phyloP scores from a whole-genome alignment of 1,140 invertebrate species.

The Oedothorax gibbosus region DNA sequence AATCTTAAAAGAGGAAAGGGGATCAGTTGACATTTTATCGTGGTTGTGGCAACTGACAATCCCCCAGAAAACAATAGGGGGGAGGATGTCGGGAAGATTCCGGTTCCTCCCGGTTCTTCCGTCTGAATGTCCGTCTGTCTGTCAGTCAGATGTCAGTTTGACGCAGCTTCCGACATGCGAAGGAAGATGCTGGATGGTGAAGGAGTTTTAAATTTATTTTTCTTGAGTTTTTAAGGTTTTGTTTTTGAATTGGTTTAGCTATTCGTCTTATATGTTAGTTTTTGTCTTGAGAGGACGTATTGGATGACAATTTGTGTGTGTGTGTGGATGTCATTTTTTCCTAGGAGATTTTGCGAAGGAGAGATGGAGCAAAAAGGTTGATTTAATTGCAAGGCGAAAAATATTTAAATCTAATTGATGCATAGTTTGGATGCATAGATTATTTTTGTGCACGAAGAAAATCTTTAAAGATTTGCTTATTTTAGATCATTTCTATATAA shows the following conservation, averaged over 20 bases:
- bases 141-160: slow-evolving; percentile 40
- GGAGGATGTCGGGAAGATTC: slow-evolving; percentile 5
- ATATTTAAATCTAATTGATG: too few relatives aligned
- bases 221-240: background rate
- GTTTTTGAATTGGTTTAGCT: background rate
- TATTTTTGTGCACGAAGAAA: too few relatives aligned
- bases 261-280: slow-evolving; percentile 4
- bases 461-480: too few relatives aligned
- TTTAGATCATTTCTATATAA: too few relatives aligned
- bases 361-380: too few relatives aligned
- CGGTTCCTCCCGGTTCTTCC: slow-evolving; percentile 47
- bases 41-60: slow-evolving; percentile 38
- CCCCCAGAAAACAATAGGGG: slow-evolving; percentile 40
- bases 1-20: slow-evolving; percentile 50
- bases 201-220: background rate
- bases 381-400: too few relatives aligned
- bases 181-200: background rate
- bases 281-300: slow-evolving; percentile 13
- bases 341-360: too few relatives aligned
- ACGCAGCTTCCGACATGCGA: background rate
- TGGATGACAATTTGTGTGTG: too few relatives aligned
- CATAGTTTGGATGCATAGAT: too few relatives aligned
- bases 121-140: slow-evolving; percentile 21
- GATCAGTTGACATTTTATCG: slow-evolving; percentile 57
- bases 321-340: too few relatives aligned